Conservation (phyloP, 2,113 vertebrate genomes). For the Varanus komodoensis region DNA sequence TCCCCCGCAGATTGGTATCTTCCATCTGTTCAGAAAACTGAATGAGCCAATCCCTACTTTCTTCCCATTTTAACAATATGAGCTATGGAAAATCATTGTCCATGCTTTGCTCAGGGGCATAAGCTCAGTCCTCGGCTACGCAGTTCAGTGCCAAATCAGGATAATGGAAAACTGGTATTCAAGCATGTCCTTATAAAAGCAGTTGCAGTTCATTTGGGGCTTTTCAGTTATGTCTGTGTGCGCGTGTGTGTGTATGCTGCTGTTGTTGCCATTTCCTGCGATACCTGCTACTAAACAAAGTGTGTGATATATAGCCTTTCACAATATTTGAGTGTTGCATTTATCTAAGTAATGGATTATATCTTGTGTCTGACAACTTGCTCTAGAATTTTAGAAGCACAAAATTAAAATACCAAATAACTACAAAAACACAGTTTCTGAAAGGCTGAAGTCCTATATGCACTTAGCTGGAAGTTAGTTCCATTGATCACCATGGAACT, state of each 20-base stretch:
- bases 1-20: too few species aligned
- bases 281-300: constrained; percentile 22
- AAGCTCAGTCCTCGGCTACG: neutral
- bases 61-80: neutral
- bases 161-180: too few species aligned
- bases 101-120: neutral
- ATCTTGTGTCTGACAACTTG: constrained; percentile 46
- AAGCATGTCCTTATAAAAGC: neutral
- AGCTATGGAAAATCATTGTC: neutral
- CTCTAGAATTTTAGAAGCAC: constrained; percentile 48
- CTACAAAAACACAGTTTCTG: constrained; percentile 25
- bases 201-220: constrained; percentile 16
- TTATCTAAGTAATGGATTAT: constrained; percentile 62
- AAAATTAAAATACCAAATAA: constrained; percentile 65
- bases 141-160: neutral
- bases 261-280: neutral
- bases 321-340: constrained; percentile 30
- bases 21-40: neutral
- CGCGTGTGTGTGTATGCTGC: neutral
- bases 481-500: too few species aligned
- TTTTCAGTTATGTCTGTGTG: neutral
- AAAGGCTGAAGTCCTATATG: neutral
- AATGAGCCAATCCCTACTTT: neutral
- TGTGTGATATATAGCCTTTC: constrained; percentile 51
- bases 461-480: too few species aligned